Conservation (phyloP, 2,888 invertebrate genomes). For the Tenthredo distinguenda region DNA sequence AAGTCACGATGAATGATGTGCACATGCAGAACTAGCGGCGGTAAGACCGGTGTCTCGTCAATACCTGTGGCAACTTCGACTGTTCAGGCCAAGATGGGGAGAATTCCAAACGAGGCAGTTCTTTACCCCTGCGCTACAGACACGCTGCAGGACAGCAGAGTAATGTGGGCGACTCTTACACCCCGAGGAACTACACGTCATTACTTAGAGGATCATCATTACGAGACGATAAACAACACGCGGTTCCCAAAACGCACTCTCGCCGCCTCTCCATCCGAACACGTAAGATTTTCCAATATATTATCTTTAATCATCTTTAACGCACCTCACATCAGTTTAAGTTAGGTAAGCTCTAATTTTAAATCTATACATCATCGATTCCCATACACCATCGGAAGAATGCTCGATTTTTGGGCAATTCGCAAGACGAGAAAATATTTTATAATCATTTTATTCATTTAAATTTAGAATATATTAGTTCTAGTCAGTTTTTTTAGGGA, state of each 20-base stretch:
- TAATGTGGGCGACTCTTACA: conserved; percentile 91
- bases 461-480: background rate
- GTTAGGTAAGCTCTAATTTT: conserved; percentile 15
- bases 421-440: background rate
- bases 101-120: conserved; percentile 80
- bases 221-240: conserved; percentile 73
- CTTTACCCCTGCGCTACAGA: conserved; percentile 81
- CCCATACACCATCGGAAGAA: background rate
- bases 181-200: conserved; percentile 89
- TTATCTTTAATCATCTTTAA: background rate
- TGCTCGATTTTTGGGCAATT: background rate
- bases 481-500: background rate
- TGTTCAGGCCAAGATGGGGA: conserved; percentile 73
- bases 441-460: background rate
- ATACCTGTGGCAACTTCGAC: conserved; percentile 71
- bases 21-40: conserved; percentile 68
- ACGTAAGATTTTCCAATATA: conserved; percentile 70
- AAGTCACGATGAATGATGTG: conserved; percentile 48
- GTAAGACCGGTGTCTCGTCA: conserved; percentile 73
- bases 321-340: conserved; percentile 18
- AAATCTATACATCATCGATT: background rate
- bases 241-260: conserved; percentile 67
- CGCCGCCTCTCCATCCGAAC: conserved; percentile 76
- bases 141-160: conserved; percentile 83
- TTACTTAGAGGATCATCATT: conserved; percentile 78